These are phyloP conservation scores for Opisthocomus hoazin DNA, from an alignment of 2,113 vertebrate genomes.

Conservation along the genomic window DNA sequence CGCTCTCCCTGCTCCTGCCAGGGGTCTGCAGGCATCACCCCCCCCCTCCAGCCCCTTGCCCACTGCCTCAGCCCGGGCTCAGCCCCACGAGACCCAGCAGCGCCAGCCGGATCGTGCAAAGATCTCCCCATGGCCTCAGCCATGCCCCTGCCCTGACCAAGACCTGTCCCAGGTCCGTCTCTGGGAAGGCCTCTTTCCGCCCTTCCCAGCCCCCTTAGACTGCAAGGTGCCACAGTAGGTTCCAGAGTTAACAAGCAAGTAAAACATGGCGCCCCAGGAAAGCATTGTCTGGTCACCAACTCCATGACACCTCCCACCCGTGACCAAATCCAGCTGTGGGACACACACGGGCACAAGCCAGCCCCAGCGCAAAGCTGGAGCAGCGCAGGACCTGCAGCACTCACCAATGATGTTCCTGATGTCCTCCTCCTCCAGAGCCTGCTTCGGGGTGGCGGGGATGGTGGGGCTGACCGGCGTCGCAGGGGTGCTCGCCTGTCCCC, in stretches of 20 bases:
- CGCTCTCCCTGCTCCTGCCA: neutral
- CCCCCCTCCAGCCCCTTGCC: neutral
- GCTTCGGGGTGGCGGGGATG: constrained; percentile 16
- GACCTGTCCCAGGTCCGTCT: neutral
- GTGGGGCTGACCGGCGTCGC: rapidly evolving
- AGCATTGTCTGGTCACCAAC: neutral
- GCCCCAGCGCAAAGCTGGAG: neutral
- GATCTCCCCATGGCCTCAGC: neutral
- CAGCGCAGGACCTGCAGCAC: neutral
- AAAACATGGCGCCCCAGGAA: neutral
- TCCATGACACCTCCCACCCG: neutral
- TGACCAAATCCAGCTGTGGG: neutral
- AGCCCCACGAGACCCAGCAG: neutral
- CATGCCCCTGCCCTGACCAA: neutral
- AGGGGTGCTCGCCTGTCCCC: neutral
- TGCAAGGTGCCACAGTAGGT: neutral
- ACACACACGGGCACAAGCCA: rapidly evolving
- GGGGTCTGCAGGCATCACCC: neutral
- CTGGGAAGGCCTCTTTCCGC: neutral
- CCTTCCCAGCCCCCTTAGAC: neutral
- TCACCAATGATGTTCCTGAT: constrained; percentile 77
- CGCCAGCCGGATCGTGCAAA: neutral
- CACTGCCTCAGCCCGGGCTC: too few species aligned
- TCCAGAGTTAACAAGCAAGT: neutral
- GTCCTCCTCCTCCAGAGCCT: constrained; percentile 67